Base-by-base conservation (phyloP, 2,888 invertebrate species). In the Lutraria lutraria region DNA sequence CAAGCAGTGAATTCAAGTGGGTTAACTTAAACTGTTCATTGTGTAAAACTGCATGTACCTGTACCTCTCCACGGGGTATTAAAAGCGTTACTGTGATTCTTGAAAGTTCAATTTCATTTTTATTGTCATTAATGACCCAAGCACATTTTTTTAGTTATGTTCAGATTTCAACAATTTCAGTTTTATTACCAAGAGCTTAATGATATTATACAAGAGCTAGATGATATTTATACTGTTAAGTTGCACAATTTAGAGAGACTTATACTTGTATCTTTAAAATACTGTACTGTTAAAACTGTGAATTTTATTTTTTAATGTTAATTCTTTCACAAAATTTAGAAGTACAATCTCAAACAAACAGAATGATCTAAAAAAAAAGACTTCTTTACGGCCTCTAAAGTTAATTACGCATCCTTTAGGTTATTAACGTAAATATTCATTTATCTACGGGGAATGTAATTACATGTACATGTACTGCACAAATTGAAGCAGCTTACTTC, bases 1-100 rank as follows among this genome's bases (percentile, higher is more conserved):
- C 15, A 76, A 31, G 31, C 31, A 34, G 29, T 76, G 16, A 25
- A 31, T 76, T 76, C n/a, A n/a, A 72, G 15, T n/a, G 15, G 72
- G 72, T 72, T 72, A 76, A n/a, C 29, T 76, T 76, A 76, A 34
- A 76, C 76, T 15, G 25, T 25, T 76, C 34, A 76, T 76, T 76
- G 76, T 76, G 34, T 34, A 76, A 76, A 8, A 76, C 76, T 76
- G 76, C 76, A 76, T 15, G 76, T 31, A 31, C 19, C 43, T 43
- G 4, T 43, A 43, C 43, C 34, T 19, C 76, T 16, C 31, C 19
- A 56, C n/a, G 34, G 19, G 29, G 34, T 68, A 25, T 25, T 68
- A 68, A 25, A 68, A 68, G 25, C 21, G 25, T 68, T 21, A 68
- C 25, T 25, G n/a, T 25, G 25, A 68, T 25, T 68, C 25, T 68